Percentiles rank a stretch among this genome's conserved stretches.
Evolutionary conservation across 2,113 vertebrate species (phyloP).

Genomic region (Oncorhynchus tshawytscha): DNA sequence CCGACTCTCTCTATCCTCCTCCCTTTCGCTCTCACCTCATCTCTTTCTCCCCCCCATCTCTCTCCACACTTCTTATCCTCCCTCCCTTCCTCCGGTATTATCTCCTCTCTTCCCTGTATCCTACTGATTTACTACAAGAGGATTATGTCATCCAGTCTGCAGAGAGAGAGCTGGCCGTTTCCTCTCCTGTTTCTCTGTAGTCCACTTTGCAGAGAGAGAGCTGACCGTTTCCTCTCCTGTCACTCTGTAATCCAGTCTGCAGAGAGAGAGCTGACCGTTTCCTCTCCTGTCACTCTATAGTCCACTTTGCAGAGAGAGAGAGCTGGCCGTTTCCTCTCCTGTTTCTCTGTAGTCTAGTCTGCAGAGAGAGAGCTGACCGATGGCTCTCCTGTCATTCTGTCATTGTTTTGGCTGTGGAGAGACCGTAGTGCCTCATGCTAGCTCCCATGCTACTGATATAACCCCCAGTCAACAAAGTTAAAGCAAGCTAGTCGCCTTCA

Average conservation of each 20-base stretch:
- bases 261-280: too few species aligned
- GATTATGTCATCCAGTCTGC: conserved; percentile 43
- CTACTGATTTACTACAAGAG: conserved; percentile 47
- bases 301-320: too few species aligned
- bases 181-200: too few species aligned
- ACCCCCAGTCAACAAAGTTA: background rate
- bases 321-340: too few species aligned
- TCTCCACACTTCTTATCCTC: background rate
- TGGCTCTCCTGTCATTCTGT: conserved; percentile 29
- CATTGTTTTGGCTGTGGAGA: conserved; percentile 7
- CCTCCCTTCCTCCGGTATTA: conserved; percentile 6
- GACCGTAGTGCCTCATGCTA: background rate
- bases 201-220: too few species aligned
- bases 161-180: too few species aligned
- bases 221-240: too few species aligned
- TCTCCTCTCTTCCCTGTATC: conserved; percentile 50
- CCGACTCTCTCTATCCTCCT: background rate
- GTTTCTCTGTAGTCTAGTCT: too few species aligned
- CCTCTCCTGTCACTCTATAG: too few species aligned
- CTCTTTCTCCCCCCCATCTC: conserved; percentile 17
- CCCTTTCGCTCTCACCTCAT: background rate
- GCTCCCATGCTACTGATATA: too few species aligned
- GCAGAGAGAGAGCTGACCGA: too few species aligned
- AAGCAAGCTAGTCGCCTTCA: background rate
- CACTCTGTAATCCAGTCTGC: too few species aligned